phyloP scores from a whole-genome alignment of 2,113 vertebrate genomes.

The Polypterus bichir region DNA sequence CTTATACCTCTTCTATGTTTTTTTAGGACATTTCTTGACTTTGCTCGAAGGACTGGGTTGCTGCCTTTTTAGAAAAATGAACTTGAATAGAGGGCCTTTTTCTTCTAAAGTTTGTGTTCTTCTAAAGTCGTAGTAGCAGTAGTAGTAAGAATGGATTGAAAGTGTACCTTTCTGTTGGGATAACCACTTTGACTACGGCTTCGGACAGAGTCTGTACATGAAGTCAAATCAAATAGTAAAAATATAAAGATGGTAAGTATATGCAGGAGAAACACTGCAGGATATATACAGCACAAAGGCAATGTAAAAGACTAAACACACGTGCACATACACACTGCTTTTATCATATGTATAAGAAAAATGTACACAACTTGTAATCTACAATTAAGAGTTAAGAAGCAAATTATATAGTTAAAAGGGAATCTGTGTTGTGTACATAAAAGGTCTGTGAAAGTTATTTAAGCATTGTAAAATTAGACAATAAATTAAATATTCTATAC shows the following conservation, averaged over 20 bases:
- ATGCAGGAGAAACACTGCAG: slow-evolving; percentile 53
- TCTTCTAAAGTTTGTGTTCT: slow-evolving; percentile 30
- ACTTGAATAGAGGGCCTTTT: slow-evolving; percentile 20
- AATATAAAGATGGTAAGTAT: slow-evolving; percentile 53
- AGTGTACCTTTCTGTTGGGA: slow-evolving; percentile 68
- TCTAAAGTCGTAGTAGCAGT: slow-evolving; percentile 39
- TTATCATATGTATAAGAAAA: too few species aligned
- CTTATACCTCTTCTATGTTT: not conserved
- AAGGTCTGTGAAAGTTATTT: too few species aligned
- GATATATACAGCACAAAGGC: slow-evolving; percentile 44
- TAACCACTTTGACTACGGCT: slow-evolving; percentile 71
- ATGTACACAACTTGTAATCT: too few species aligned
- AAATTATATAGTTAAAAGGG: too few species aligned
- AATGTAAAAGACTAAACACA: not conserved
- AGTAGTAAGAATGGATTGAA: slow-evolving; percentile 42
- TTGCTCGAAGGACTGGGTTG: slow-evolving; percentile 19
- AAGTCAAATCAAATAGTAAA: slow-evolving; percentile 61
- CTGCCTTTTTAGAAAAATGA: slow-evolving; percentile 18
- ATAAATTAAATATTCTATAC: too few species aligned
- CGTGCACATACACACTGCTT: too few species aligned
- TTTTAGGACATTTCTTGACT: slow-evolving; percentile 1
- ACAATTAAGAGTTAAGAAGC: too few species aligned
- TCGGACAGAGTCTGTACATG: slow-evolving; percentile 70
- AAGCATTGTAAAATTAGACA: too few species aligned
- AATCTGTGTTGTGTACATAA: too few species aligned